Evolutionary conservation across 2,888 invertebrate genomes (phyloP).

Genomic region (Podabrus alpinus): DNA sequence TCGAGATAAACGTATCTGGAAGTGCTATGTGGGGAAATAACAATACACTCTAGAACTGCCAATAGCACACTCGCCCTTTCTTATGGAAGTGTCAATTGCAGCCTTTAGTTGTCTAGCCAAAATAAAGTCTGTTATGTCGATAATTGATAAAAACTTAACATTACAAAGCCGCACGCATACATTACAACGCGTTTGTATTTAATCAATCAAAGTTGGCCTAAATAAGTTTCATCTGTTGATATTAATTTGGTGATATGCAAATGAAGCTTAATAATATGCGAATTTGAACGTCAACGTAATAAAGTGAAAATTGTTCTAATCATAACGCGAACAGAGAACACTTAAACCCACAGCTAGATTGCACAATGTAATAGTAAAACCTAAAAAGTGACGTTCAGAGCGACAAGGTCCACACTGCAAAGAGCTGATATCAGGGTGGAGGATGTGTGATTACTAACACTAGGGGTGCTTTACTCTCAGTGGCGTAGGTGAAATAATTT

Average conservation of each 20-base stretch:
- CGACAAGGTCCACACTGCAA: slow-evolving; percentile 42
- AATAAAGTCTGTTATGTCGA: slow-evolving; percentile 24
- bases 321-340: slow-evolving; percentile 21
- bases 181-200: neutral
- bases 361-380: slow-evolving; percentile 29
- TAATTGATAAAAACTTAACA: slow-evolving; percentile 25
- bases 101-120: slow-evolving; percentile 21
- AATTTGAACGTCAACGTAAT: slow-evolving; percentile 20
- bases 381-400: slow-evolving; percentile 37
- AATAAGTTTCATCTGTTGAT: neutral
- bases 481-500: slow-evolving; percentile 8
- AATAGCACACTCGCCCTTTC: slow-evolving; percentile 36
- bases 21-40: slow-evolving; percentile 23
- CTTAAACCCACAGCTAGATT: slow-evolving; percentile 25
- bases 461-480: slow-evolving; percentile 23
- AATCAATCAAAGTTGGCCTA: neutral
- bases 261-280: neutral
- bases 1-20: slow-evolving; percentile 10
- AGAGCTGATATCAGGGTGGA: slow-evolving; percentile 38
- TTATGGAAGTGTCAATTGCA: slow-evolving; percentile 37
- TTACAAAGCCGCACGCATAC: neutral
- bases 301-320: slow-evolving; percentile 26
- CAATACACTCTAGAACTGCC: slow-evolving; percentile 33
- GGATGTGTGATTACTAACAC: slow-evolving; percentile 33
- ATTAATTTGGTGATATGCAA: neutral